Base-by-base conservation (phyloP, 2,888 invertebrate genomes). In the Phaonia tiefii region DNA sequence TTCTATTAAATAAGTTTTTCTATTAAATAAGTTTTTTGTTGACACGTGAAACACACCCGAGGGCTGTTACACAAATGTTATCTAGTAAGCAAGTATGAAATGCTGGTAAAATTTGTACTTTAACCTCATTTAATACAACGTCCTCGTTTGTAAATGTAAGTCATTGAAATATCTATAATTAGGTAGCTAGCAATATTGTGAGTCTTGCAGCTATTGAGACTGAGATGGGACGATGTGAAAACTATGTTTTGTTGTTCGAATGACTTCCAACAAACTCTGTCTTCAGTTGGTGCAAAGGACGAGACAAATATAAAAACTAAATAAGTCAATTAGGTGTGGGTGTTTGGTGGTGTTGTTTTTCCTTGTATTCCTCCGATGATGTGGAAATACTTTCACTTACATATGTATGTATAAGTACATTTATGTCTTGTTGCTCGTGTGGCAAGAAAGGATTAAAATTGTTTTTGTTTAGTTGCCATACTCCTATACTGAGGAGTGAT, bases 1-100 rank as follows among this genome's bases (percentile, higher is more conserved):
- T 74, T 49, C 46, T 46, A 66, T 66, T 66, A 66, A 66, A 66
- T 66, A 66, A 66, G 66, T 69, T 63, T 74, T 74, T 72, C 46
- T 66, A 66, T 66, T 66, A 66, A 26, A 49, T 7, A 49, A 66
- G 15, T 70, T 63, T 65, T 65, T 31, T 72, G 49, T 72, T 51
- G 56, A 46, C 49, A 54, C 39, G 10, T 0, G 4, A 31, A 63
- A 70, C 37, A 37, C n/a, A 17, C 17, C n/a, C 17, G 31, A 49
- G 31, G 49, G 20, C 8, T 46, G 7, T 46, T 10, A 10, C 10
- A 13, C 46, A 46, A 13, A 11, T 46, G 7, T n/a, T 46, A 3
- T n/a, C 46, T 46, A 8, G 7, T 46, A 46, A n/a, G 37, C n/a
- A n/a, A n/a, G n/a, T n/a, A n/a, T 37, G 10, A 37, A 37, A 37